phyloP scores from a whole-genome alignment of 2,888 invertebrate species.

The Drosophila anomelani region DNA sequence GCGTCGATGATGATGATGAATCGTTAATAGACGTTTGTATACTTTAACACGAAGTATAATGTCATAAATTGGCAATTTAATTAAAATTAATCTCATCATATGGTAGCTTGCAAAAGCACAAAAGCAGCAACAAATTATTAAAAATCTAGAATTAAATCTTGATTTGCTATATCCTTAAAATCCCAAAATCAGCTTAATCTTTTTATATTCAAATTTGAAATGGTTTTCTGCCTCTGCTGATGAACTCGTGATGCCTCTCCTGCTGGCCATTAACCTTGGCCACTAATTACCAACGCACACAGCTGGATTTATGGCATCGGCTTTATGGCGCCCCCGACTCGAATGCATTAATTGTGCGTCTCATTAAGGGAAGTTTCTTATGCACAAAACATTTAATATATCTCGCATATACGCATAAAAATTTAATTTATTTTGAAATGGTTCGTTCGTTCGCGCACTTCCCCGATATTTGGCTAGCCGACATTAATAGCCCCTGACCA shows the following conservation, averaged over 20 bases:
- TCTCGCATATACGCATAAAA: conserved; percentile 62
- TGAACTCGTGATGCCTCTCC: conserved; percentile 29
- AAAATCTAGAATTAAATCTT: not conserved
- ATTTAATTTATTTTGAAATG: conserved; percentile 71
- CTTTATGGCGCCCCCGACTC: conserved; percentile 35
- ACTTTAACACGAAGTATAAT: not conserved
- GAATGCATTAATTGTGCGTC: conserved; percentile 63
- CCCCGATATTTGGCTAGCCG: conserved; percentile 38
- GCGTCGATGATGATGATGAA: conserved; percentile 64
- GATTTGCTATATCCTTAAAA: not conserved
- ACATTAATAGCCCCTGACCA: conserved; percentile 57
- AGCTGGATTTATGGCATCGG: conserved; percentile 43
- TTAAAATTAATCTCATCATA: not conserved
- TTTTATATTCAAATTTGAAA: not conserved
- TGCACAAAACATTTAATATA: conserved; percentile 65
- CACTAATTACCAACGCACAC: conserved; percentile 48
- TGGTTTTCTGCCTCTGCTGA: conserved; percentile 11
- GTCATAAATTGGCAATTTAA: not conserved
- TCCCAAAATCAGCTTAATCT: not conserved
- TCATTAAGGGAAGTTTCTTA: conserved; percentile 58
- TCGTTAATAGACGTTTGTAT: not conserved
- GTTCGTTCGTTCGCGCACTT: conserved; percentile 20
- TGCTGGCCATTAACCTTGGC: conserved; percentile 35
- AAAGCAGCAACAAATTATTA: not conserved
- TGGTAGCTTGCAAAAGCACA: not conserved